A percentile compares a stretch with the other conserved stretches of the same genome.
These are phyloP conservation scores for Polypterus bichir DNA, from an alignment of 2,113 vertebrate genomes.

Conservation along the genomic window DNA sequence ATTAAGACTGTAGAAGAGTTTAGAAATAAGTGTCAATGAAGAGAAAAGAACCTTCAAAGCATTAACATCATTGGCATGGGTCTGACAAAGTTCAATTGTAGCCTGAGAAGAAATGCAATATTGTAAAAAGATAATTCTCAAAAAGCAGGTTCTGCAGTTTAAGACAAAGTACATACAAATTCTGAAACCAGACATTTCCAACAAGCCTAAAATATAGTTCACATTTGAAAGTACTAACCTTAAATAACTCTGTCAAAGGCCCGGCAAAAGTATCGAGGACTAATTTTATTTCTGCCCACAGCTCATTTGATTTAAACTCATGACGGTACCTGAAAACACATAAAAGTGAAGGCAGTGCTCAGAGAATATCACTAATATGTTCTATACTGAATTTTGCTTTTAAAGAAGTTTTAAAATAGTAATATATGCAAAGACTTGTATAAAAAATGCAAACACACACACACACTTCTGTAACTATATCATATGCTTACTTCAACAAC, in stretches of 20 bases:
- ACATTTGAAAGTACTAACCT: conserved; percentile 50
- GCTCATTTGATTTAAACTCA: conserved; percentile 94
- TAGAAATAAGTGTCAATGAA: conserved; percentile 86
- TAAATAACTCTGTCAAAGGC: conserved; percentile 90
- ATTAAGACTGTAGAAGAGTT: conserved; percentile 96
- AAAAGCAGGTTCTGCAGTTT: not conserved
- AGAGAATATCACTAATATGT: too few relatives aligned
- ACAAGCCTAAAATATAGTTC: not conserved
- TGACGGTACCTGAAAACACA: conserved; percentile 74
- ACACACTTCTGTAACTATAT: too few relatives aligned
- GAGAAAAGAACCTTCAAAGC: conserved; percentile 93
- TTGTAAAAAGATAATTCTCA: conserved; percentile 8
- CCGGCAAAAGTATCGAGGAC: conserved; percentile 90
- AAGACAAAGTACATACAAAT: too few relatives aligned
- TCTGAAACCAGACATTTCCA: not conserved
- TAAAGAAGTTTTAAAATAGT: too few relatives aligned
- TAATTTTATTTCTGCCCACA: conserved; percentile 95
- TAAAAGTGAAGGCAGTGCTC: not conserved
- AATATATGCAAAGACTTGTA: too few relatives aligned
- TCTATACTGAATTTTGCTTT: too few relatives aligned
- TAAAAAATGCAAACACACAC: too few relatives aligned
- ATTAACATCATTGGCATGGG: conserved; percentile 78
- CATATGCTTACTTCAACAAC: too few relatives aligned
- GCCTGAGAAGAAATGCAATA: conserved; percentile 48
- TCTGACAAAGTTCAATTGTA: conserved; percentile 92